Evolutionary conservation across 2,888 invertebrate species (phyloP).

Genomic region (Leistus spinibarbis): DNA sequence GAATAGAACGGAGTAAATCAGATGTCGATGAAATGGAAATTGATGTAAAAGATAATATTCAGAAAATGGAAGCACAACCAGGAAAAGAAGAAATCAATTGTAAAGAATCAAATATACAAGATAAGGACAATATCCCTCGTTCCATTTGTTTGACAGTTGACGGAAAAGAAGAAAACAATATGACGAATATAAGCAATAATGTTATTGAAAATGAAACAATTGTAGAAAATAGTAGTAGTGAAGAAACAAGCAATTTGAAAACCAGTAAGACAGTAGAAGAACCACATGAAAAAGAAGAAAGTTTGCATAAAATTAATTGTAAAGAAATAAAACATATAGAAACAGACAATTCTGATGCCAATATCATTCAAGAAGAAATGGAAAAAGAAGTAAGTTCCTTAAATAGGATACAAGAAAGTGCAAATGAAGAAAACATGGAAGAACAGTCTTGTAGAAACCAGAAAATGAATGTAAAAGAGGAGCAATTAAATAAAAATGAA

Average conservation of each 20-base stretch:
- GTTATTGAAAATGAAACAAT: background rate
- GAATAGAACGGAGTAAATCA: background rate
- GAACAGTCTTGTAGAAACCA: background rate
- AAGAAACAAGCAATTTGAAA: background rate
- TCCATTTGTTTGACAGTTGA: too few species aligned
- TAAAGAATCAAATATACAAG: too few species aligned
- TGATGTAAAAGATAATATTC: background rate
- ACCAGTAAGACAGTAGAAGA: background rate
- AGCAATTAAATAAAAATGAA: background rate
- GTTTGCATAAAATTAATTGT: background rate
- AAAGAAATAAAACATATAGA: background rate
- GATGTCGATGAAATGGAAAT: background rate
- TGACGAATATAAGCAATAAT: background rate
- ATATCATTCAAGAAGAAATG: conserved; percentile 17
- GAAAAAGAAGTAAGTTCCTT: conserved; percentile 8
- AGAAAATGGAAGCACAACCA: background rate
- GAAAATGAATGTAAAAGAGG: background rate
- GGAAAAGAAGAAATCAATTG: background rate
- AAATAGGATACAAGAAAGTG: background rate
- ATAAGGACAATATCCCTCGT: too few species aligned
- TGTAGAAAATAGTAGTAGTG: background rate
- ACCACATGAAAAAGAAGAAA: background rate
- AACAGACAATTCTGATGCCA: conserved; percentile 24
- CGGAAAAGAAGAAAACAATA: too few species aligned
- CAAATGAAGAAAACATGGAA: background rate